Percentiles rank a stretch among this genome's conserved stretches.
Conservation (phyloP, 1,140 invertebrate genomes). For the Trichonephila clavipes region DNA sequence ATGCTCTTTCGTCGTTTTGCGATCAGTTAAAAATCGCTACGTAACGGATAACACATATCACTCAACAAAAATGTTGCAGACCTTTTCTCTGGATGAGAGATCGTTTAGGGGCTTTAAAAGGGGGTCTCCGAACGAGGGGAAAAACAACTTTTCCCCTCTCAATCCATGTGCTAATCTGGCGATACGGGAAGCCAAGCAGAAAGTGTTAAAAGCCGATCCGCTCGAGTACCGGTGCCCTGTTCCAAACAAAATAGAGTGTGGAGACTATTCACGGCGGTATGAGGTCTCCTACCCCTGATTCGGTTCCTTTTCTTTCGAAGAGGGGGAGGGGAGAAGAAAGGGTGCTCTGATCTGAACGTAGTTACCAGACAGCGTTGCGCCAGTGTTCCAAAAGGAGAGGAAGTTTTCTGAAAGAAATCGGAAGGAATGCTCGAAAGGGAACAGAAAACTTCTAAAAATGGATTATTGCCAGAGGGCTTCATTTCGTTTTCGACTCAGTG, state of each 20-base stretch:
- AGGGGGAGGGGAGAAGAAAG: background rate
- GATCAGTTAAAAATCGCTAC: background rate
- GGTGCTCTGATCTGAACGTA: background rate
- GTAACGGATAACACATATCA: background rate
- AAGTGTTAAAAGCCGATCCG: slow-evolving; percentile 1
- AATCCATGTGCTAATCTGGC: background rate
- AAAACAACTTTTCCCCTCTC: background rate
- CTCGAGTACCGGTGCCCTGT: background rate
- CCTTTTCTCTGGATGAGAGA: background rate
- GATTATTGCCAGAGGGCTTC: background rate
- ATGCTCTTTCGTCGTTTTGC: background rate
- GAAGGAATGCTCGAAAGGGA: background rate
- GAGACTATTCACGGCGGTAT: background rate
- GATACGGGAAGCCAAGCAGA: background rate
- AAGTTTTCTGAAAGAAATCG: background rate
- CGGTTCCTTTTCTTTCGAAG: background rate
- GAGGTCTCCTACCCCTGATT: background rate
- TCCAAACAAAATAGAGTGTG: background rate
- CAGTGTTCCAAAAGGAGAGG: background rate
- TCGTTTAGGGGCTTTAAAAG: background rate
- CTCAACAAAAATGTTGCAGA: background rate
- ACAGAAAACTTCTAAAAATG: background rate
- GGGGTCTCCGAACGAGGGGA: background rate
- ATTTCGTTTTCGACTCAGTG: too few species aligned
- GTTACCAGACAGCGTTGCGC: slow-evolving; percentile 20